These are phyloP conservation scores for Drosophila pachea DNA, from an alignment of 1,140 invertebrate genomes.

Conservation along the genomic window DNA sequence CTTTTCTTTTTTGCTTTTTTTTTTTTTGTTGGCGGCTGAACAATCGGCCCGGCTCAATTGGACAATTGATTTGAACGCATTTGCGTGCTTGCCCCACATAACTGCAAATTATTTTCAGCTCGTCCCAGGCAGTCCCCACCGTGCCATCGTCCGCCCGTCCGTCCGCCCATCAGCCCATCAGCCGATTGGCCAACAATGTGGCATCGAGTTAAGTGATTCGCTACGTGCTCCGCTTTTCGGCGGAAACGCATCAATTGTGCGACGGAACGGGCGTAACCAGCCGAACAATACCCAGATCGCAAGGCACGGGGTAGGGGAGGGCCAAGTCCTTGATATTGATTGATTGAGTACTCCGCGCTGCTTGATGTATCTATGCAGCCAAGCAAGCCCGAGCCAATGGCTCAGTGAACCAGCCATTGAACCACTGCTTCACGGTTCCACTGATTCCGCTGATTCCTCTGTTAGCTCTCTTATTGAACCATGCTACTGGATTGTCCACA, in stretches of 20 bases:
- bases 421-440: too few relatives aligned
- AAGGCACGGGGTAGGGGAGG: too few relatives aligned
- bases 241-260: conserved; percentile 20
- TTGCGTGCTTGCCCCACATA: conserved; percentile 75
- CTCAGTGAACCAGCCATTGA: too few relatives aligned
- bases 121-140: conserved; percentile 43
- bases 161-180: conserved; percentile 23
- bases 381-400: too few relatives aligned
- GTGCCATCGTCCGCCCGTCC: conserved; percentile 41
- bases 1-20: conserved; percentile 24
- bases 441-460: too few relatives aligned
- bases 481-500: too few relatives aligned
- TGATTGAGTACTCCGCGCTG: too few relatives aligned
- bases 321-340: too few relatives aligned
- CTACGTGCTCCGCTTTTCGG: conserved; percentile 72
- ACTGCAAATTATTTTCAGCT: conserved; percentile 68
- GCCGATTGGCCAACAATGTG: conserved; percentile 10
- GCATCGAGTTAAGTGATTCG: conserved; percentile 78
- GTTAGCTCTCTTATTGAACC: too few relatives aligned
- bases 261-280: background rate
- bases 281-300: background rate
- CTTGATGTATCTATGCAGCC: too few relatives aligned
- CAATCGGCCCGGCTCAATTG: conserved; percentile 64
- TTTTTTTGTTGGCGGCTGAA: conserved; percentile 50
- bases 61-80: conserved; percentile 78